Evolutionary conservation across 2,113 vertebrate species (phyloP).

Genomic region (Barnardius zonarius): DNA sequence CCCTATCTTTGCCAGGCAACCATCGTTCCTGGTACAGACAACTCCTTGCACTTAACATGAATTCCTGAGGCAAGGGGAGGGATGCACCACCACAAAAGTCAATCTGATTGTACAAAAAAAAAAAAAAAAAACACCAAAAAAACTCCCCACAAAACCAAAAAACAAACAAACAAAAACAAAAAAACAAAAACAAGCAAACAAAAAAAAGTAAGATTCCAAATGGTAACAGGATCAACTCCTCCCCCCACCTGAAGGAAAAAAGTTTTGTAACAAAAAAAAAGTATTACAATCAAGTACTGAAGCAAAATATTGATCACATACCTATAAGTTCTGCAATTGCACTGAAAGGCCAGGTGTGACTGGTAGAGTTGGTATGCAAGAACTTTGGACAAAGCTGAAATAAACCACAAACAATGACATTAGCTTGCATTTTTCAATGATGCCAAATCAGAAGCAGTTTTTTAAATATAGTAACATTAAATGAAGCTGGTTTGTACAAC

Average conservation of each 20-base stretch:
- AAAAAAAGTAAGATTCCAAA: background rate
- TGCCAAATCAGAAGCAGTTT: background rate
- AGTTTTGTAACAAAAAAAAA: background rate
- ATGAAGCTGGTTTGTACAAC: background rate
- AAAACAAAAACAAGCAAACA: no score
- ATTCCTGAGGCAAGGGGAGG: background rate
- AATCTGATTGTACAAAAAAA: background rate
- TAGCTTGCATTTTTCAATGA: background rate
- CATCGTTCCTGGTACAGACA: background rate
- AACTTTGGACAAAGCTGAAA: slow-evolving; percentile 90
- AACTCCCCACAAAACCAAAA: no score
- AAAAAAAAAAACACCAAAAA: no score
- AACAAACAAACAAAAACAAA: background rate
- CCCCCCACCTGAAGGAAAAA: background rate
- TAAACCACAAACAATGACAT: slow-evolving; percentile 42
- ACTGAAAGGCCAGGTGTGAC: slow-evolving; percentile 96
- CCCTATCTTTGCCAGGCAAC: background rate
- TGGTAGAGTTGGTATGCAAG: slow-evolving; percentile 95
- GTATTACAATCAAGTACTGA: background rate
- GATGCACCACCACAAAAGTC: background rate
- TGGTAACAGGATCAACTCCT: background rate
- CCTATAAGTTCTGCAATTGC: slow-evolving; percentile 96
- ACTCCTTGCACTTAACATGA: background rate
- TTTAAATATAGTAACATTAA: background rate
- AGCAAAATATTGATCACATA: slow-evolving; percentile 71